A percentile compares a stretch with the other conserved stretches of the same genome.
These are phyloP conservation scores for Leptodirus hochenwartii DNA, from an alignment of 2,888 invertebrate species.

Conservation along the genomic window DNA sequence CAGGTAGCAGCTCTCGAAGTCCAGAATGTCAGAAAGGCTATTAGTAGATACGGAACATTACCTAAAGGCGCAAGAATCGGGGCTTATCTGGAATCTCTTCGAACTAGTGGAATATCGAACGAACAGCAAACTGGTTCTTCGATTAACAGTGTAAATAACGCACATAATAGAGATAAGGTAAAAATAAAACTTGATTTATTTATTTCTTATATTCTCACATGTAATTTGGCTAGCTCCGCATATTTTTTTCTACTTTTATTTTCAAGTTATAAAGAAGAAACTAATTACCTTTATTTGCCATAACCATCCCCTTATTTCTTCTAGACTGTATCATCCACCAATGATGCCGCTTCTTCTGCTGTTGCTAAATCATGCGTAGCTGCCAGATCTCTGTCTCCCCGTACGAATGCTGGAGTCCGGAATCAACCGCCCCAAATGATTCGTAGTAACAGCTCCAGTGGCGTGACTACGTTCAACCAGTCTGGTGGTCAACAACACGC, in stretches of 20 bases:
- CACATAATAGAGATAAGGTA: too few species aligned
- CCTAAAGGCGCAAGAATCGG: conserved; percentile 95
- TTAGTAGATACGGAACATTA: conserved; percentile 88
- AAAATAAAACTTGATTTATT: too few species aligned
- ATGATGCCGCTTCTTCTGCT: too few species aligned
- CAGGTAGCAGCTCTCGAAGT: conserved; percentile 88
- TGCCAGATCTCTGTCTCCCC: conserved; percentile 49
- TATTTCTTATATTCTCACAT: too few species aligned
- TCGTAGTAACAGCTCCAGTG: conserved; percentile 74
- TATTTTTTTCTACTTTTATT: too few species aligned
- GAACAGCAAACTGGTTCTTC: conserved; percentile 14
- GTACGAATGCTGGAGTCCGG: conserved; percentile 42
- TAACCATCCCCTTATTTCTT: too few species aligned
- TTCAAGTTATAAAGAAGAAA: too few species aligned
- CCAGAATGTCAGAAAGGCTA: conserved; percentile 86
- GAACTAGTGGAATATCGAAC: conserved; percentile 48
- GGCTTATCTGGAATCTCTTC: conserved; percentile 85
- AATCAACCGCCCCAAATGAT: conserved; percentile 67
- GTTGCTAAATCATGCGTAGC: too few species aligned
- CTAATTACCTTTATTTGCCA: too few species aligned
- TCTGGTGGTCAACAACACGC: conserved; percentile 23
- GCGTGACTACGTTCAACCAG: conserved; percentile 43
- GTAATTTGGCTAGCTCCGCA: too few species aligned
- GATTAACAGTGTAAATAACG: too few species aligned
- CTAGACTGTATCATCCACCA: too few species aligned